These are phyloP conservation scores for Orthosia incerta DNA, from an alignment of 2,888 invertebrate species.

Conservation along the genomic window DNA sequence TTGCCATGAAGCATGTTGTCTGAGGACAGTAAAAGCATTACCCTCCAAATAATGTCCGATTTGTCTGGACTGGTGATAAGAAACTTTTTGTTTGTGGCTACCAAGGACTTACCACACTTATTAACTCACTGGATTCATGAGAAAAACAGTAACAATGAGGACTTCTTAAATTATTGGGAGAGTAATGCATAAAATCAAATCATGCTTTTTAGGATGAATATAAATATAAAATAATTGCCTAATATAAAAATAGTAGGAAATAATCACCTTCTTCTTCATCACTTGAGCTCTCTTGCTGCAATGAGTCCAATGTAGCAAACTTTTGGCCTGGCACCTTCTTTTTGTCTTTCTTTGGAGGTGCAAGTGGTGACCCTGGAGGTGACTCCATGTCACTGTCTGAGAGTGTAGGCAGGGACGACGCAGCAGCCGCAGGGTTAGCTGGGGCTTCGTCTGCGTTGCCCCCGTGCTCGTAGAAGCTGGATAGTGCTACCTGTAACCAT, in stretches of 20 bases:
- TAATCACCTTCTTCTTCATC: constrained; percentile 92
- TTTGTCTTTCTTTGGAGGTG: constrained; percentile 80
- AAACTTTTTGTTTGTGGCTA: neutral
- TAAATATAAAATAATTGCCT: no score
- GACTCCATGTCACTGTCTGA: constrained; percentile 87
- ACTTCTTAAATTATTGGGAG: neutral
- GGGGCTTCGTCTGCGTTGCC: constrained; percentile 89
- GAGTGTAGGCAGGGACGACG: constrained; percentile 75
- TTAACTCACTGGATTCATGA: neutral
- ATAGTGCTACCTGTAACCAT: constrained; percentile 93
- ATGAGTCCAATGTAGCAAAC: constrained; percentile 91
- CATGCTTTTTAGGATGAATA: neutral
- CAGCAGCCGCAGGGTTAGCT: constrained; percentile 73
- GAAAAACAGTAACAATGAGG: no score
- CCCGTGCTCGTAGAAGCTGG: constrained; percentile 95
- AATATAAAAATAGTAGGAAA: no score
- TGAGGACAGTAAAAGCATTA: neutral
- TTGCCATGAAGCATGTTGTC: neutral
- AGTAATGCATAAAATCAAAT: neutral
- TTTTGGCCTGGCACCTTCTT: constrained; percentile 84
- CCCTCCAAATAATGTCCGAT: neutral
- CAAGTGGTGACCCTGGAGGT: constrained; percentile 79
- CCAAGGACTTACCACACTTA: neutral
- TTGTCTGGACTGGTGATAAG: neutral
- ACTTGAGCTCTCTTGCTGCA: constrained; percentile 91